Evolutionary conservation across 2,113 vertebrate species (phyloP).

Genomic region (Procavia capensis): DNA sequence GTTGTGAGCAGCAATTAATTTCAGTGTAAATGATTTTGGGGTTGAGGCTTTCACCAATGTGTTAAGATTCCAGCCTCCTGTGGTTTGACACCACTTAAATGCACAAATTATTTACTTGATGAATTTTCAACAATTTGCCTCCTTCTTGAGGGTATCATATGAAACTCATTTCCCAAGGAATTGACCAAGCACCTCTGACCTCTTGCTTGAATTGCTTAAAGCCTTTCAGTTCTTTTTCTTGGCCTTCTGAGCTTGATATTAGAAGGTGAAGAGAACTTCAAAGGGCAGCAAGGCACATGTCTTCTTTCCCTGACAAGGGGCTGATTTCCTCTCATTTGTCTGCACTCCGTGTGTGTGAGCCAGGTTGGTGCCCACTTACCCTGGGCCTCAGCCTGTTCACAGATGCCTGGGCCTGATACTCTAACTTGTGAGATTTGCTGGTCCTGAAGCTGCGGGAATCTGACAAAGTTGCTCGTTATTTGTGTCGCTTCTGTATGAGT

Average conservation of each 20-base stretch:
- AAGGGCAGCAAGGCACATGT: slow-evolving; percentile 53
- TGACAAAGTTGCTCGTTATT: not conserved
- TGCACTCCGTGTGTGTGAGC: not conserved
- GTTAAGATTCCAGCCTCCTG: not conserved
- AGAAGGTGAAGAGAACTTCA: slow-evolving; percentile 62
- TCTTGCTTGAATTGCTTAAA: slow-evolving; percentile 56
- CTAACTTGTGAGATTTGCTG: not conserved
- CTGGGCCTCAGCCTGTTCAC: not conserved
- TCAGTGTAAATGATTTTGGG: slow-evolving; percentile 27
- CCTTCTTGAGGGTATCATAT: slow-evolving; percentile 9
- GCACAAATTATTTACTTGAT: slow-evolving; percentile 55
- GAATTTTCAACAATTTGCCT: slow-evolving; percentile 11
- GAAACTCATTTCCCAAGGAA: slow-evolving; percentile 65
- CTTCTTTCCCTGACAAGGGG: not conserved
- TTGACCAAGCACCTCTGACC: slow-evolving; percentile 51
- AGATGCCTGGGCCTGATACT: not conserved
- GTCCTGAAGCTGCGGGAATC: not conserved
- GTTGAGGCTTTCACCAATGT: not conserved
- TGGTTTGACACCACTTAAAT: slow-evolving; percentile 44
- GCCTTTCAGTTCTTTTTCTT: not conserved
- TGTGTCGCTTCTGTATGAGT: not conserved
- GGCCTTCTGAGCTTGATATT: not conserved
- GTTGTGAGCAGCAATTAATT: slow-evolving; percentile 38
- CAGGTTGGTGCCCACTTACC: not conserved
- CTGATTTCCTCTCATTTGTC: slow-evolving; percentile 32